Conservation (phyloP, 2,113 vertebrate genomes). For the Willisornis vidua region DNA sequence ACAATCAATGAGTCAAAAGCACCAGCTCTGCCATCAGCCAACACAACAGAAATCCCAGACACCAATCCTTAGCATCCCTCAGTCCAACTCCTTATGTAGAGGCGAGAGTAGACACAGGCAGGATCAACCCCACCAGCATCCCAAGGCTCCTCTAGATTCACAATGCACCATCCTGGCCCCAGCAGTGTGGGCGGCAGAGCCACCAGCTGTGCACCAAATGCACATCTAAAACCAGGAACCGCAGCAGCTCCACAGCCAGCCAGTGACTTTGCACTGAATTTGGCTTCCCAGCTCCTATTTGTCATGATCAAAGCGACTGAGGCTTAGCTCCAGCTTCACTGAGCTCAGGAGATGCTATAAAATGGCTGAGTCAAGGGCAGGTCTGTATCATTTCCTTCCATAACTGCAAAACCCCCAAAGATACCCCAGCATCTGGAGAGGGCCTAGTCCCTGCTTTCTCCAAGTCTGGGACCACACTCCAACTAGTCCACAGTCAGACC, state of each 20-base stretch:
- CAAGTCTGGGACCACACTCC: background rate
- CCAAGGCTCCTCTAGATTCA: background rate
- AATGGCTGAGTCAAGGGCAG: constrained; percentile 58
- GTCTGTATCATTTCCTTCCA: background rate
- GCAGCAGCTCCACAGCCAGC: background rate
- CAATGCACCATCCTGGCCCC: background rate
- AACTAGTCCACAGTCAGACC: background rate
- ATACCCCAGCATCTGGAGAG: background rate
- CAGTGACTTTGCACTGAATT: constrained; percentile 13
- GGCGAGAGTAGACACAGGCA: fast-evolving
- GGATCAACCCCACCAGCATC: background rate
- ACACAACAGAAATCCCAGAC: background rate
- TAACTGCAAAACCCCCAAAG: background rate
- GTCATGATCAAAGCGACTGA: background rate
- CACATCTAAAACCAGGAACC: background rate
- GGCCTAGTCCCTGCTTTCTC: background rate
- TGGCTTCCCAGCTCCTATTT: constrained; percentile 49
- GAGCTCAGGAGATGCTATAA: constrained; percentile 42
- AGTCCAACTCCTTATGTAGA: background rate
- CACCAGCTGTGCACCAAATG: background rate
- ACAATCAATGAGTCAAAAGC: background rate
- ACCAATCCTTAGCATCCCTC: background rate
- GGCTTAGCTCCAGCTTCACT: constrained; percentile 15
- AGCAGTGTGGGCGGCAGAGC: background rate
- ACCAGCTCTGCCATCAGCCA: background rate